These are phyloP conservation scores for Chloropsis hardwickii DNA, from an alignment of 2,113 vertebrate species.

Conservation along the genomic window DNA sequence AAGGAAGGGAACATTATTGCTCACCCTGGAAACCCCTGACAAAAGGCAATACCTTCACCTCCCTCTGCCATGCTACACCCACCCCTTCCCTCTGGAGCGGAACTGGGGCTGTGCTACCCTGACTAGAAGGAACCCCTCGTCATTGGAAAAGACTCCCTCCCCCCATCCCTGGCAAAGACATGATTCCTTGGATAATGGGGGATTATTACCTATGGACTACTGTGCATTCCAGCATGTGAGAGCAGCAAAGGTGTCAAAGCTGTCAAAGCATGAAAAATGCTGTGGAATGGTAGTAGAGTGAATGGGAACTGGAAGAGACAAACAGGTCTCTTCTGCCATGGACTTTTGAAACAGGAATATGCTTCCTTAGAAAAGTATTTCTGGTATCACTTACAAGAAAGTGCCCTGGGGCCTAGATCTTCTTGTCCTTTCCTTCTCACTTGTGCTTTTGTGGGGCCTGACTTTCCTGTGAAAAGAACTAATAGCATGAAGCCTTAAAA, in stretches of 20 bases:
- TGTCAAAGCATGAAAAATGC: background rate
- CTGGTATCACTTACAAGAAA: background rate
- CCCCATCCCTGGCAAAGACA: background rate
- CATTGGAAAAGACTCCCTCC: background rate
- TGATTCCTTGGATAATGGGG: background rate
- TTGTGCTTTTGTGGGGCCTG: background rate
- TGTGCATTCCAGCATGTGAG: background rate
- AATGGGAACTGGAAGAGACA: background rate
- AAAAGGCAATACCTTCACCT: background rate
- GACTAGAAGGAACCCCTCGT: background rate
- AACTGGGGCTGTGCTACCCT: accelerated
- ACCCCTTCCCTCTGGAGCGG: accelerated
- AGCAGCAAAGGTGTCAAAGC: background rate
- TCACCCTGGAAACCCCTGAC: accelerated
- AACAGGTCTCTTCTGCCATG: background rate
- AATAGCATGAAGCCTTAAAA: background rate
- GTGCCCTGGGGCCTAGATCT: background rate
- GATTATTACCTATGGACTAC: background rate
- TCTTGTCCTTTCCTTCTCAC: background rate
- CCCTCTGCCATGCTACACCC: background rate
- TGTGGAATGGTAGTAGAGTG: background rate
- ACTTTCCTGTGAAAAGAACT: background rate
- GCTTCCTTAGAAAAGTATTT: background rate
- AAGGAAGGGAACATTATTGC: background rate
- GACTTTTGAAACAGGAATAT: background rate